A percentile compares a stretch with the other conserved stretches of the same genome.
Evolutionary conservation across 2,113 vertebrate genomes (phyloP).

Genomic region (Mungos mungo): DNA sequence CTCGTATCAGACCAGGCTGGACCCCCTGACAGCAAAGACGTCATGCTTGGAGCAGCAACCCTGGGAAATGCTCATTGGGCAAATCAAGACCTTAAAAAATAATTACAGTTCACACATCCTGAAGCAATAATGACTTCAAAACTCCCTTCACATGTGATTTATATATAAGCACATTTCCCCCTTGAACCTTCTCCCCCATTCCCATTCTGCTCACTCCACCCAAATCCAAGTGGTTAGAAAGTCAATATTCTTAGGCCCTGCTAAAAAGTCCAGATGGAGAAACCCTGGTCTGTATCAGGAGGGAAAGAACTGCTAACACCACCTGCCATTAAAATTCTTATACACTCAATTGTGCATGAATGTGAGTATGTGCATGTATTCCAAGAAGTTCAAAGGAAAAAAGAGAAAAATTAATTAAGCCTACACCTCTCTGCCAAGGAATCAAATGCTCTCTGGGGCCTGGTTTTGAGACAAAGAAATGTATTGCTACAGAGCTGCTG

Average conservation of each 20-base stretch:
- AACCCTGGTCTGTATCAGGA: slow-evolving; percentile 54
- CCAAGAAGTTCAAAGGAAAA: slow-evolving; percentile 69
- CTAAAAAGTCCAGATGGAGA: slow-evolving; percentile 72
- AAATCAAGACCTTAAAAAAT: slow-evolving; percentile 74
- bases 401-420: slow-evolving; percentile 76
- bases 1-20: slow-evolving; percentile 56
- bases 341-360: slow-evolving; percentile 55
- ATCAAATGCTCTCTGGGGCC: slow-evolving; percentile 58
- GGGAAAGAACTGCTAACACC: slow-evolving; percentile 62
- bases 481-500: slow-evolving; percentile 17
- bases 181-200: slow-evolving; percentile 39
- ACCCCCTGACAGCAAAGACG: slow-evolving; percentile 69
- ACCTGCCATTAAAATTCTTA: slow-evolving; percentile 72
- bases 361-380: background rate
- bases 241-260: slow-evolving; percentile 66
- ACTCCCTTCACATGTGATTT: slow-evolving; percentile 71
- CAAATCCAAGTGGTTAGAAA: slow-evolving; percentile 71
- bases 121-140: slow-evolving; percentile 76
- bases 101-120: slow-evolving; percentile 76
- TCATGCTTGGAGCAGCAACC: slow-evolving; percentile 70
- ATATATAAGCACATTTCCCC: slow-evolving; percentile 63
- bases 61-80: slow-evolving; percentile 68
- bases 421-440: slow-evolving; percentile 65
- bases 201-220: slow-evolving; percentile 30
- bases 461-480: slow-evolving; percentile 62